Conservation (phyloP, 2,888 invertebrate genomes). For the Protonemura montana region DNA sequence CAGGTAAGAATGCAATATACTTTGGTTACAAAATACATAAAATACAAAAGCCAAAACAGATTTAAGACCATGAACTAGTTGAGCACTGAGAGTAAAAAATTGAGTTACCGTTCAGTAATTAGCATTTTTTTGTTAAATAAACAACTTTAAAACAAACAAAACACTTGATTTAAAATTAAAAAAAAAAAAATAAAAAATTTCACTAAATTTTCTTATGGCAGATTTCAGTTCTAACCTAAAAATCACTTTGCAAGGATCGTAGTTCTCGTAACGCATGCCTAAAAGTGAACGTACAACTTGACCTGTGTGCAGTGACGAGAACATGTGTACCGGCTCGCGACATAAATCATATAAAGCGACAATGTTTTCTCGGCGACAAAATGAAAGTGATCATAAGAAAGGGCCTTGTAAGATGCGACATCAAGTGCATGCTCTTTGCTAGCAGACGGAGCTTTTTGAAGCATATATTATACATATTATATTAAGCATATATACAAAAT, state of each 20-base stretch:
- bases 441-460: background rate
- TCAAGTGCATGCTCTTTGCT: background rate
- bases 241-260: background rate
- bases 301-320: slow-evolving; percentile 2
- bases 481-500: too few relatives aligned
- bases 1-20: too few relatives aligned
- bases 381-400: background rate
- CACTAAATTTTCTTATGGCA: background rate
- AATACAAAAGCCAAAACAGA: too few relatives aligned
- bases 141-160: too few relatives aligned
- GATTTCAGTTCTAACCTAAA: too few relatives aligned
- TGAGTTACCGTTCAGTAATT: too few relatives aligned
- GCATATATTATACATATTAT: background rate
- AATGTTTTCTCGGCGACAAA: background rate
- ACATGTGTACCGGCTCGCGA: background rate
- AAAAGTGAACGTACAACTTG: background rate
- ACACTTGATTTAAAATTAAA: background rate
- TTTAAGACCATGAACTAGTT: too few relatives aligned
- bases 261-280: background rate
- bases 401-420: background rate
- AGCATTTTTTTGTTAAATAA: too few relatives aligned
- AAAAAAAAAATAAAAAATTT: background rate
- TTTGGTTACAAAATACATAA: too few relatives aligned
- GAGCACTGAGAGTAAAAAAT: too few relatives aligned
- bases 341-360: background rate